Evolutionary conservation across 2,797 vertebrate genomes (phyloP).

Genomic region (Halcyon badia): DNA sequence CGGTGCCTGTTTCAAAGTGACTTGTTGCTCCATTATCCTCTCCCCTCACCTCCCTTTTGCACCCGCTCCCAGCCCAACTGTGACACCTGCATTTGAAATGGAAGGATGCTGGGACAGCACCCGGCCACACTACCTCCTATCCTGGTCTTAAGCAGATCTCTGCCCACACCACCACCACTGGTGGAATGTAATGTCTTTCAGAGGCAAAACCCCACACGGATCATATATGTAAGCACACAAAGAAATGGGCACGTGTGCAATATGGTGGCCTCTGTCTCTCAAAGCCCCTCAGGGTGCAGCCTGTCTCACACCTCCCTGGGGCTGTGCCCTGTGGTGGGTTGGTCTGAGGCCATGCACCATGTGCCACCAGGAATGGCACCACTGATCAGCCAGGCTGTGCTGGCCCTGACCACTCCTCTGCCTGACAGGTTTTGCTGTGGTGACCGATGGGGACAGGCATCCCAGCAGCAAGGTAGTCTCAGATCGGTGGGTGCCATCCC

Average conservation of each 20-base stretch:
- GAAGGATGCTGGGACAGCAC: not conserved
- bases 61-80: not conserved
- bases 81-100: not conserved
- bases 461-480: rapidly evolving
- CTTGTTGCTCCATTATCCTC: not conserved
- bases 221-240: rapidly evolving
- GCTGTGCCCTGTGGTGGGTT: rapidly evolving
- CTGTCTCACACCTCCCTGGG: too few species aligned
- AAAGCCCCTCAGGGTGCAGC: not conserved
- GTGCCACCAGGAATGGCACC: not conserved
- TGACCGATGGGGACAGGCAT: rapidly evolving
- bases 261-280: rapidly evolving
- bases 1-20: rapidly evolving
- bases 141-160: not conserved
- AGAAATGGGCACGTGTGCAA: too few species aligned
- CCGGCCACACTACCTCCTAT: not conserved
- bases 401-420: rapidly evolving
- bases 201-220: not conserved
- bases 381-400: rapidly evolving
- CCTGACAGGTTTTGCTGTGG: not conserved
- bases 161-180: rapidly evolving
- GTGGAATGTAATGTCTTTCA: rapidly evolving
- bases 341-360: rapidly evolving
- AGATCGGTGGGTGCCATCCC: not conserved
- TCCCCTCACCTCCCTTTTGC: not conserved